Evolutionary conservation across 1,140 invertebrate genomes (phyloP).

Genomic region (Pseudomyrmex gracilis): DNA sequence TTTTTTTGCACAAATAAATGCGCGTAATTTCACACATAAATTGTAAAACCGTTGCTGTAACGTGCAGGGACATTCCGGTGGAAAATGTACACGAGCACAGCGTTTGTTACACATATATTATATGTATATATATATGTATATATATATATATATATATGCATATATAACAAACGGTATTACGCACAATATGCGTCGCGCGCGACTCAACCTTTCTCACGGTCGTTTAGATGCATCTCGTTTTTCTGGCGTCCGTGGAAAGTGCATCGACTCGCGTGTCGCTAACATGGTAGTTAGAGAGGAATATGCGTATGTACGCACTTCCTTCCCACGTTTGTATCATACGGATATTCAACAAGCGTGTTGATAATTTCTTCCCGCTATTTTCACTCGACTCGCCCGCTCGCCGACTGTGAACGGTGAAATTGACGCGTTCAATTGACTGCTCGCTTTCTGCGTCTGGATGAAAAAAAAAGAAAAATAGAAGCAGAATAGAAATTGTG

Average conservation of each 20-base stretch:
- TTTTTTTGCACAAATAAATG: no score
- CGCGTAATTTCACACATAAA: no score
- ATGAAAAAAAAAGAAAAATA: slow-evolving; percentile 3
- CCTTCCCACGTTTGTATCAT: slow-evolving; percentile 52
- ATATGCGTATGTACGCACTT: slow-evolving; percentile 30
- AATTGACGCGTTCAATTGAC: slow-evolving; percentile 43
- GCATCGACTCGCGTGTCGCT: slow-evolving; percentile 46
- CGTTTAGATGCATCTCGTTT: slow-evolving; percentile 45
- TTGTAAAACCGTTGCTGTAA: no score
- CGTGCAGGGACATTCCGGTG: background rate
- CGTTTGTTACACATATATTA: background rate
- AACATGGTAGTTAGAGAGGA: background rate
- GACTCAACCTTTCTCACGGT: slow-evolving; percentile 55
- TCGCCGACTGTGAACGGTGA: slow-evolving; percentile 16
- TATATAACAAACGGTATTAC: slow-evolving; percentile 40
- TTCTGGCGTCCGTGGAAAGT: slow-evolving; percentile 51
- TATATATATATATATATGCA: no score
- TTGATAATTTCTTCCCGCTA: slow-evolving; percentile 40
- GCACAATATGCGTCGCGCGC: slow-evolving; percentile 15
- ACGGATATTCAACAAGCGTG: background rate
- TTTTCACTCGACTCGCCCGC: slow-evolving; percentile 30
- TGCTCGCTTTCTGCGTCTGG: slow-evolving; percentile 37
- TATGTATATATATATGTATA: no score
- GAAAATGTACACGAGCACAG: background rate
- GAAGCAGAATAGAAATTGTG: slow-evolving; percentile 26